Conservation (phyloP, 2,888 invertebrate genomes). For the Lithophane socia region DNA sequence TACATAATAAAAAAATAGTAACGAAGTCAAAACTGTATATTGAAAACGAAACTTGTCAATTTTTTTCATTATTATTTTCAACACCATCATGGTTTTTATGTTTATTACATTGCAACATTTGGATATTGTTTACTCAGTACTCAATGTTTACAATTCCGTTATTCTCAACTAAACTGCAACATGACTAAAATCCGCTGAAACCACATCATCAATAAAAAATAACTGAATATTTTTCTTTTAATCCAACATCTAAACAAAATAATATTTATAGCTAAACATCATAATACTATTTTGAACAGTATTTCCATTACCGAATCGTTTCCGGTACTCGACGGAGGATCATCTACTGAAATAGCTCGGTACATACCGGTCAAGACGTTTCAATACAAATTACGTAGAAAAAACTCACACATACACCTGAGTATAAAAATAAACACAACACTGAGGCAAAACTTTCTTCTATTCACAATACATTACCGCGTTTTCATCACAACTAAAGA, state of each 20-base stretch:
- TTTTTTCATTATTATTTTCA: background rate
- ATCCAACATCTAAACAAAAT: slow-evolving; percentile 62
- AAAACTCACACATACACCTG: slow-evolving; percentile 64
- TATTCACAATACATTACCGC: slow-evolving; percentile 42
- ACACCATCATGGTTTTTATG: no score
- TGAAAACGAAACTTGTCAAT: background rate
- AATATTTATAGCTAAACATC: slow-evolving; percentile 68
- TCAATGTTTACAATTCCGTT: slow-evolving; percentile 12
- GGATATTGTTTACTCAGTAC: background rate
- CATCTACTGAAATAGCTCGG: slow-evolving; percentile 75
- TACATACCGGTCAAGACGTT: slow-evolving; percentile 63
- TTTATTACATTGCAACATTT: background rate
- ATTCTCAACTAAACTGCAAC: slow-evolving; percentile 33
- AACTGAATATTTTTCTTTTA: slow-evolving; percentile 54
- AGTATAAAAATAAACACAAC: slow-evolving; percentile 50
- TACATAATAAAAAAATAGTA: no score
- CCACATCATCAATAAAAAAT: slow-evolving; percentile 47
- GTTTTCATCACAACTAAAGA: background rate
- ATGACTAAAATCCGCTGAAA: slow-evolving; percentile 31
- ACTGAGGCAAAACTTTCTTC: slow-evolving; percentile 34
- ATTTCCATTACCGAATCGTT: slow-evolving; percentile 76
- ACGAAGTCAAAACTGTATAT: no score
- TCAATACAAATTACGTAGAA: slow-evolving; percentile 65
- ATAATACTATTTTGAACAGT: slow-evolving; percentile 66
- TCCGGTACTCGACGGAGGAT: slow-evolving; percentile 72